Evolutionary conservation across 2,113 vertebrate species (phyloP).

Genomic region (Pterophyllum scalare): DNA sequence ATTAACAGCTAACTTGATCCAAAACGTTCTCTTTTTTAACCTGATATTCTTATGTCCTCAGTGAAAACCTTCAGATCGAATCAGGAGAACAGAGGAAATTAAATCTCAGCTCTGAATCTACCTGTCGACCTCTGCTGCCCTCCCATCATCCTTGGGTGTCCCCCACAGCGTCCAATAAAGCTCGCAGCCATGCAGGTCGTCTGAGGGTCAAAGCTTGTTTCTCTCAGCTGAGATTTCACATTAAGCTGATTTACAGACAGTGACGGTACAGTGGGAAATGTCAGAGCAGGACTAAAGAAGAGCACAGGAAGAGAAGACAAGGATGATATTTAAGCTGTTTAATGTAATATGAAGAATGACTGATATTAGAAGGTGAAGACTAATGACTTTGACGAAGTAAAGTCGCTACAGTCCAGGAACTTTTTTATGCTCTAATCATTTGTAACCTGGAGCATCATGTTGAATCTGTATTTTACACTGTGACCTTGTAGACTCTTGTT

Average conservation of each 20-base stretch:
- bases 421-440: background rate
- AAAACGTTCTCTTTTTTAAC: background rate
- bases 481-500: background rate
- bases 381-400: slow-evolving; percentile 1
- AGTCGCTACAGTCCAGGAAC: background rate
- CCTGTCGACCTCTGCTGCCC: background rate
- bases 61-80: background rate
- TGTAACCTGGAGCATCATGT: background rate
- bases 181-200: background rate
- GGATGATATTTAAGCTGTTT: background rate
- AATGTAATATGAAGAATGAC: background rate
- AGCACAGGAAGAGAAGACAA: background rate
- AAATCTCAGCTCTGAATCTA: background rate
- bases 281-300: background rate
- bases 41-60: background rate
- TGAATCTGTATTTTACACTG: background rate
- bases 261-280: background rate
- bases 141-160: background rate
- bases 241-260: slow-evolving; percentile 26
- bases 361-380: background rate
- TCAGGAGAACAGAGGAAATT: slow-evolving; percentile 3
- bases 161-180: background rate
- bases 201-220: background rate
- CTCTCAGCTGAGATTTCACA: slow-evolving; percentile 8
- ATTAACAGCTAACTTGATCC: background rate